A percentile compares a stretch with the other conserved stretches of the same genome.
Evolutionary conservation across 2,888 invertebrate species (phyloP).

Genomic region (Dryobota labecula): DNA sequence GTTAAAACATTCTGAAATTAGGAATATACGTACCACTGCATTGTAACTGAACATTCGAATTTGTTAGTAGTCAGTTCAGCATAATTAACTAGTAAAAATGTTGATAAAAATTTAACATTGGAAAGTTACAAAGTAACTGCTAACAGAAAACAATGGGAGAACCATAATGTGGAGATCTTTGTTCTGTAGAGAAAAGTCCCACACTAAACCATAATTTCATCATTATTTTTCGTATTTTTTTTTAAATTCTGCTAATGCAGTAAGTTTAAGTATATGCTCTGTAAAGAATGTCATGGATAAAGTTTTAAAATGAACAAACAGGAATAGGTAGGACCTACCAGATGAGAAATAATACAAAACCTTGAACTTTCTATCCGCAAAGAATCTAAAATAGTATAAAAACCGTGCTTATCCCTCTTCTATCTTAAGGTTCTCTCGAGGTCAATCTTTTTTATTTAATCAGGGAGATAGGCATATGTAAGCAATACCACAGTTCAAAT

Average conservation of each 20-base stretch:
- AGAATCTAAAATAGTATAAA: background rate
- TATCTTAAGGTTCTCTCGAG: background rate
- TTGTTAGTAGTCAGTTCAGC: background rate
- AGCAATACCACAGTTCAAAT: slow-evolving; percentile 16
- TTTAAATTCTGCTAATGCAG: too few relatives aligned
- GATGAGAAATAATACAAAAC: background rate
- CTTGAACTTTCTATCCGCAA: slow-evolving; percentile 10
- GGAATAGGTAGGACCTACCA: background rate
- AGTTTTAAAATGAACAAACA: slow-evolving; percentile 25
- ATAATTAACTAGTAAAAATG: background rate
- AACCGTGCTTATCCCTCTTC: background rate
- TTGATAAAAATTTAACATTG: background rate
- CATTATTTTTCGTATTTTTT: background rate
- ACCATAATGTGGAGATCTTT: background rate
- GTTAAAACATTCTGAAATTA: background rate
- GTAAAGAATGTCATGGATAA: background rate
- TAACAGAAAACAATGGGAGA: background rate
- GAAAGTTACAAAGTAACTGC: background rate
- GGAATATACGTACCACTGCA: background rate
- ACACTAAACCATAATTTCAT: background rate
- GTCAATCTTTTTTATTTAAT: background rate
- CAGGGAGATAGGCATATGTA: background rate
- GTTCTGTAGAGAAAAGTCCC: background rate
- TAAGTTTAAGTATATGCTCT: background rate
- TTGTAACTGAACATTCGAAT: background rate